A percentile compares a stretch with the other conserved stretches of the same genome.
phyloP scores from a whole-genome alignment of 1,140 invertebrate genomes.

The Zeugodacus cucurbitae region DNA sequence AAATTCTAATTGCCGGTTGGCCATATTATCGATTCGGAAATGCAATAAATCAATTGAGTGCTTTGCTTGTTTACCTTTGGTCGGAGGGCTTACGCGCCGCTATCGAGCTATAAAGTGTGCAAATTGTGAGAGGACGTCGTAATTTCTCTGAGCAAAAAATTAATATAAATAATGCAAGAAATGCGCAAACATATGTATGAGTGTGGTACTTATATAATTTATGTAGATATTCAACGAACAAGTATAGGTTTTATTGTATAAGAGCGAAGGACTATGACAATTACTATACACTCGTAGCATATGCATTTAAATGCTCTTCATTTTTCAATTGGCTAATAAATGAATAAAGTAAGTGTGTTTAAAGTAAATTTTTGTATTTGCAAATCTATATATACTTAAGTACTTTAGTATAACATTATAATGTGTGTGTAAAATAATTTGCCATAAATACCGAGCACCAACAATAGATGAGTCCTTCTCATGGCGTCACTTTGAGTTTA shows the following conservation, averaged over 20 bases:
- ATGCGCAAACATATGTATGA: background rate
- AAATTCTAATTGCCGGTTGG: conserved; percentile 39
- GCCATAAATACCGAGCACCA: background rate
- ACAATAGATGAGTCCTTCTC: background rate
- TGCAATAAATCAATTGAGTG: conserved; percentile 40
- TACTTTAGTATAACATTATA: too few species aligned
- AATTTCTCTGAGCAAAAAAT: background rate
- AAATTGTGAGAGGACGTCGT: background rate
- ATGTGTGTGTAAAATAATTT: too few species aligned
- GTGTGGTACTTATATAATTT: background rate
- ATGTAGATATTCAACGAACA: too few species aligned
- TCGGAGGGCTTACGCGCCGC: background rate
- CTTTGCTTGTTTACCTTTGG: background rate
- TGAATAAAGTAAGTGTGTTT: too few species aligned
- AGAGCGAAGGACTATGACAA: too few species aligned
- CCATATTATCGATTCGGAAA: conserved; percentile 28
- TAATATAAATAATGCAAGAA: background rate
- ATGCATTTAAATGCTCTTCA: too few species aligned
- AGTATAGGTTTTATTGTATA: too few species aligned
- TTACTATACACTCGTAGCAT: too few species aligned
- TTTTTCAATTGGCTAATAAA: too few species aligned
- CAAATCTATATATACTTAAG: too few species aligned
- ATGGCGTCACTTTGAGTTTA: background rate
- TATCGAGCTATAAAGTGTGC: background rate
- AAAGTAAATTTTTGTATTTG: too few species aligned